phyloP scores from a whole-genome alignment of 2,888 invertebrate species.

The Lepidonotus clava region DNA sequence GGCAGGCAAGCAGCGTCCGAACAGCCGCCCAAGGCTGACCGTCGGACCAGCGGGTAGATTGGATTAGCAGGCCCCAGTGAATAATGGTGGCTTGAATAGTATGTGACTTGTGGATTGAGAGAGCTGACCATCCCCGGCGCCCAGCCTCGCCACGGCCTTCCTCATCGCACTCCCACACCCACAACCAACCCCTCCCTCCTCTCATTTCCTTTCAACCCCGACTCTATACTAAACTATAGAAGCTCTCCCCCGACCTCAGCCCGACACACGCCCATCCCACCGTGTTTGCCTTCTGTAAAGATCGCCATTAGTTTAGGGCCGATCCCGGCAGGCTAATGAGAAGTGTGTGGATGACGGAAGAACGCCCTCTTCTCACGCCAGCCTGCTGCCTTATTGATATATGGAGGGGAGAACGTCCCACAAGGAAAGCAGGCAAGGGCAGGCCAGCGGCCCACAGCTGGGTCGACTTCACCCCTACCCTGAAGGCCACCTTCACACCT shows the following conservation, averaged over 20 bases:
- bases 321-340: constrained; percentile 11
- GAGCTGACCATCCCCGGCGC: neutral
- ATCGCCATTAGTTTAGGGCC: constrained; percentile 26
- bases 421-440: neutral
- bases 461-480: neutral
- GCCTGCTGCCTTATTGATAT: neutral
- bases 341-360: neutral
- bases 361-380: constrained; percentile 24
- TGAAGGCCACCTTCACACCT: neutral
- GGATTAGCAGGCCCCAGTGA: constrained; percentile 45
- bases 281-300: constrained; percentile 33
- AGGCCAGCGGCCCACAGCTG: neutral
- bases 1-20: neutral
- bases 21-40: neutral
- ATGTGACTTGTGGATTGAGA: constrained; percentile 53
- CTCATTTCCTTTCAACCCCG: neutral
- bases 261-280: neutral
- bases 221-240: constrained; percentile 1
- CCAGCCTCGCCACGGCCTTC: neutral
- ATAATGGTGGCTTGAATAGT: constrained; percentile 47
- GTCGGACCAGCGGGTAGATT: constrained; percentile 22
- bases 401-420: neutral
- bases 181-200: neutral
- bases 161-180: neutral
- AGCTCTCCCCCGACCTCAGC: neutral